Conservation (phyloP, 1,140 invertebrate genomes). For the Diachasmimorpha longicaudata region DNA sequence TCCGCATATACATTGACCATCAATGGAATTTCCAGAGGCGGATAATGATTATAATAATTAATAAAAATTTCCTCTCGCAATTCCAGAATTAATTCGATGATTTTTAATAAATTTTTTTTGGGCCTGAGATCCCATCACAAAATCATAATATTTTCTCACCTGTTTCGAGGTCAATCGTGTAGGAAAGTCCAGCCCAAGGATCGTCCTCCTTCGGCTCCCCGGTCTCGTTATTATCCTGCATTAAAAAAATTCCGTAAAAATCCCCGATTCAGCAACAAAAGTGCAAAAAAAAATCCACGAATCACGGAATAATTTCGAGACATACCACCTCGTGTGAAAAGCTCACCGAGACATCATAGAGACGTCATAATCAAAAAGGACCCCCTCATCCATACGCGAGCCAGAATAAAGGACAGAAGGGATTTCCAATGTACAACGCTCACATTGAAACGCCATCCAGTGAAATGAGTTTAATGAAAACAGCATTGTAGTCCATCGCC, state of each 20-base stretch:
- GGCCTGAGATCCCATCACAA: background rate
- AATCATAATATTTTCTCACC: constrained; percentile 66
- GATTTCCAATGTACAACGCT: background rate
- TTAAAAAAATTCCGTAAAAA: background rate
- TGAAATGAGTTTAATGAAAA: constrained; percentile 65
- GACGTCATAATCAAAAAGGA: constrained; percentile 57
- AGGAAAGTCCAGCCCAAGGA: constrained; percentile 79
- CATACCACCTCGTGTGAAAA: background rate
- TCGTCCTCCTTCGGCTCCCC: constrained; percentile 53
- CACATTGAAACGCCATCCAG: constrained; percentile 36
- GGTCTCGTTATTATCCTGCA: constrained; percentile 47
- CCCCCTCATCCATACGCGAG: background rate
- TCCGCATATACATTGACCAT: too few species aligned
- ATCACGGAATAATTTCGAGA: background rate
- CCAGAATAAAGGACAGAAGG: constrained; percentile 10
- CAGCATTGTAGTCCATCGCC: constrained; percentile 53
- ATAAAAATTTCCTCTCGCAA: too few species aligned
- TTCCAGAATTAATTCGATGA: too few species aligned
- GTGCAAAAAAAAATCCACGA: background rate
- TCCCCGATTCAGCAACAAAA: background rate
- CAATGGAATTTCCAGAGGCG: too few species aligned
- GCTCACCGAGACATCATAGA: constrained; percentile 42
- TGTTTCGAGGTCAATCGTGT: constrained; percentile 87
- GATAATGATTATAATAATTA: too few species aligned
- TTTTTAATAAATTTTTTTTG: too few species aligned